Evolutionary conservation across 1,140 invertebrate genomes (phyloP), one percentile per base, ranked within the genome.

Genomic region (Globodera ellingtonae): DNA sequence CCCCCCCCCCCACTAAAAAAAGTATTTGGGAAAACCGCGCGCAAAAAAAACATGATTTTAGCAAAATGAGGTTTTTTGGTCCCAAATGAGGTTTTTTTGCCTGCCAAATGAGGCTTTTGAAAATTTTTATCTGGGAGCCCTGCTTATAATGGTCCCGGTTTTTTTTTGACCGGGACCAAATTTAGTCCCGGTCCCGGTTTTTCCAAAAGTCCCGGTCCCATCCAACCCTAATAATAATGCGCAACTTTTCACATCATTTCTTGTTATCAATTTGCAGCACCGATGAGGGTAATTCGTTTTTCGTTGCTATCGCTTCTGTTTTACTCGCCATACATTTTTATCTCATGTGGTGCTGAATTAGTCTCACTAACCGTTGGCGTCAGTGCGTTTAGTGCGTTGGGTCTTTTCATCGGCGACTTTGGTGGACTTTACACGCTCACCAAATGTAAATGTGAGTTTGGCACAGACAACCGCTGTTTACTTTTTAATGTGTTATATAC

Each of bases 391-490:
- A 46, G 75, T 67, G 75, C 75, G 6, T n/a, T 77, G 52, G 62
- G 75, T 46, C 21, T 67, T 46, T 75, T 75, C 44, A 50, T 75
- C 52, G 73, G 73, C 52, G 52, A 75, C 35, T 65, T 77, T 65
- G 59, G 62, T 10, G 75, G 75, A 35, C 4, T 77, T 67, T 67
- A 67, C 69, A 47, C 9, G 21, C 48, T 15, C 46, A 47, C 75
- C 2, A 77, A 77, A 69, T 77, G 75, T 59, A 77, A 77, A 77
- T 46, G 75, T 77, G 50, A 24, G 8, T 77, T 13, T 77, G 4
- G 44, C 50, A 59, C 7, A 18, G n/a, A 18, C 35, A 6, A 9
- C 50, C 50, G 3, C 50, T 52, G 50, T 9, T 67, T 8, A 67
- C 10, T 76, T 62, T 62, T 21, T 18, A 66, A 21, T 48, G 13